Percentiles rank a stretch among this genome's conserved stretches.
Evolutionary conservation across 2,888 invertebrate species (phyloP).

Genomic region (Encarsia formosa): DNA sequence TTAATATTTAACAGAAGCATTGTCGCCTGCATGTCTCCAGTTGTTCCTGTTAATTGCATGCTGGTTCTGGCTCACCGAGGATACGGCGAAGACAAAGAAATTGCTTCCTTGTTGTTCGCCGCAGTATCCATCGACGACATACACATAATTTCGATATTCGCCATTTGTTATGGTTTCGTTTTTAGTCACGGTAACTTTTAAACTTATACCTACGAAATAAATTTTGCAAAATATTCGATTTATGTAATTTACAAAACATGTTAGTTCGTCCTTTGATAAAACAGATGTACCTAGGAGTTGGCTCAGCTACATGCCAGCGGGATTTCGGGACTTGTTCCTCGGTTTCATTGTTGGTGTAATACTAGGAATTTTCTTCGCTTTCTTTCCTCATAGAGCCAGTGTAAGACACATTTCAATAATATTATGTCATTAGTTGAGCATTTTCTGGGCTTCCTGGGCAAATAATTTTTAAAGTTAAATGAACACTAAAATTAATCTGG

Average conservation of each 20-base stretch:
- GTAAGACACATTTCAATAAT: no score
- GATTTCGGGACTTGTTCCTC: constrained; percentile 55
- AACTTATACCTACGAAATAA: no score
- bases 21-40: constrained; percentile 45
- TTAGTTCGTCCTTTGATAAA: no score
- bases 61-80: constrained; percentile 53
- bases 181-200: constrained; percentile 48
- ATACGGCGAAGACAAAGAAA: constrained; percentile 68
- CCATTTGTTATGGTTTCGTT: constrained; percentile 62
- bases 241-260: not conserved
- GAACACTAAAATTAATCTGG: no score
- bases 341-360: constrained; percentile 61
- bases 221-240: no score
- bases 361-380: constrained; percentile 60
- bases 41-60: constrained; percentile 43
- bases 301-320: constrained; percentile 41
- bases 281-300: no score
- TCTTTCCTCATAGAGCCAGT: constrained; percentile 56
- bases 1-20: constrained; percentile 36
- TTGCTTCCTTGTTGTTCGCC: constrained; percentile 70
- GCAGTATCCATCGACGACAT: constrained; percentile 73
- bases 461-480: no score
- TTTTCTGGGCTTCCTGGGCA: no score
- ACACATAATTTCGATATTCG: constrained; percentile 69
- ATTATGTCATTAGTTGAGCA: no score